phyloP scores from a whole-genome alignment of 1,140 invertebrate genomes.

The Caerostris darwini region DNA sequence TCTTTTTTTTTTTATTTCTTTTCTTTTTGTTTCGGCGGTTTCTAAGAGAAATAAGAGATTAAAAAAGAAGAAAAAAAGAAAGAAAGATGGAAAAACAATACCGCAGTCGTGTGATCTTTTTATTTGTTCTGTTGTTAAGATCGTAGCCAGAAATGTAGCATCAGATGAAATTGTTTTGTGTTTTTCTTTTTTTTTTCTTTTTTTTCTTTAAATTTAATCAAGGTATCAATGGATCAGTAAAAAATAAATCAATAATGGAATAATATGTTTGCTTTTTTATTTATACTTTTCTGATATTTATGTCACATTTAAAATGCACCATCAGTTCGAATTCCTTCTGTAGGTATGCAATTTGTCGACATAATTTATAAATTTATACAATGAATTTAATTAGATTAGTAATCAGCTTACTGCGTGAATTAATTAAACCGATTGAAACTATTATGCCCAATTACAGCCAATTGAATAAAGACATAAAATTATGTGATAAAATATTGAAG shows the following conservation, averaged over 20 bases:
- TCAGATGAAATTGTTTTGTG: not conserved
- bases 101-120: constrained; percentile 5
- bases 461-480: no score
- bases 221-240: not conserved
- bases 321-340: no score
- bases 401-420: no score
- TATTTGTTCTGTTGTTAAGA: not conserved
- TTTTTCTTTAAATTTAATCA: not conserved
- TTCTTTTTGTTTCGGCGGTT: not conserved
- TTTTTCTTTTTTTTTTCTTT: not conserved
- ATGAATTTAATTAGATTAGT: no score
- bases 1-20: not conserved
- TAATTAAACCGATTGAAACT: no score
- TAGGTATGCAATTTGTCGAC: no score
- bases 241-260: not conserved
- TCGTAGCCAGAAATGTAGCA: not conserved
- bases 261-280: no score
- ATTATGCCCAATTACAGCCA: no score
- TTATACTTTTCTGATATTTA: no score
- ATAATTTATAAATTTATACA: no score
- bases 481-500: no score
- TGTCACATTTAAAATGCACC: no score
- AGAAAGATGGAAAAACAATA: not conserved
- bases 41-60: not conserved
- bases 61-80: not conserved